phyloP scores from a whole-genome alignment of 1,140 invertebrate species.

The Ditylenchus dipsaci region DNA sequence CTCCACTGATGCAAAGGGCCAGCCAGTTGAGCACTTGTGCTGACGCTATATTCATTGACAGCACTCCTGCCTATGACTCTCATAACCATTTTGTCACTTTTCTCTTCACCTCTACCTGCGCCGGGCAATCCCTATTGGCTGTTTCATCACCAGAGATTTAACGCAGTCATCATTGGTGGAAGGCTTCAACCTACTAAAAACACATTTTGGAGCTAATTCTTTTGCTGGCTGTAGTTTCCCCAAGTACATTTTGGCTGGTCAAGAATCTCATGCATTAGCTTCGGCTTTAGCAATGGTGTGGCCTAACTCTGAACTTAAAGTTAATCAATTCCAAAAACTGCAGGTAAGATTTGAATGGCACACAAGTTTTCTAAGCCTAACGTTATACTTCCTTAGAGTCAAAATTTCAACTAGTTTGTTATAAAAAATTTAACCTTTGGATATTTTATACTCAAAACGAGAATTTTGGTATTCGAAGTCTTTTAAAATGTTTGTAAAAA shows the following conservation, averaged over 20 bases:
- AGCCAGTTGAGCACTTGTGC: background rate
- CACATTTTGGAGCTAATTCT: background rate
- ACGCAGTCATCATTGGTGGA: background rate
- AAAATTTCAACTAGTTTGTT: no score
- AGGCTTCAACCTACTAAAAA: background rate
- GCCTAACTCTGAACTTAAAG: background rate
- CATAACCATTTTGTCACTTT: conserved; percentile 2
- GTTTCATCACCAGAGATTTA: background rate
- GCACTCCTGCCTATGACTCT: background rate
- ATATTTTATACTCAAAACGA: no score
- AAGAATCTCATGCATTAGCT: background rate
- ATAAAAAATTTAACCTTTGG: no score
- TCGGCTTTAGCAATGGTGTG: background rate
- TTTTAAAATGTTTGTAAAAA: no score
- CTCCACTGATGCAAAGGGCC: conserved; percentile 1
- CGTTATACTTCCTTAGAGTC: no score
- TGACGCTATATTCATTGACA: background rate
- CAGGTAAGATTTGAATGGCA: background rate
- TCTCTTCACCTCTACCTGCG: background rate
- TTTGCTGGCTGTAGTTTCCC: background rate
- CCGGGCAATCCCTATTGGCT: background rate
- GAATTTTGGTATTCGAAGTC: no score
- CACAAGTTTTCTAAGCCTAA: background rate
- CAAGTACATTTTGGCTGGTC: background rate
- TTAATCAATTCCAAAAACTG: background rate